Evolutionary conservation across 2,888 invertebrate genomes (phyloP), one percentile per base, ranked within the genome.

Genomic region (Carpatolechia fugitivella): DNA sequence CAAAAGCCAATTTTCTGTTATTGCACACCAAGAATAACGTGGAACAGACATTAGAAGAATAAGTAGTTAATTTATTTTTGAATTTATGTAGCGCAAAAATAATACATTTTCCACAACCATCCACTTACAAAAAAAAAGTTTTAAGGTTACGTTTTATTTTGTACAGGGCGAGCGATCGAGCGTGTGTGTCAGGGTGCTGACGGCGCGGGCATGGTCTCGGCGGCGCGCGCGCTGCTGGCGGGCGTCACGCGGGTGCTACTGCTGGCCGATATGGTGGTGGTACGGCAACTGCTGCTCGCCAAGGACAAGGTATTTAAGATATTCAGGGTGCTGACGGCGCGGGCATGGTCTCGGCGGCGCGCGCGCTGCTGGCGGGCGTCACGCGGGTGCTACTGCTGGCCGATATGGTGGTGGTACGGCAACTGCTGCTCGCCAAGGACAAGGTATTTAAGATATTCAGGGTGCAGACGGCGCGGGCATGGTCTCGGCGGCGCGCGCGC

Each of bases 301-400:
- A 99, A 99, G 90, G 98, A 99, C 82, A 98, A 98, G 93, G 97
- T 97, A 81, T 8, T n/a, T n/a, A n/a, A n/a, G n/a, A n/a, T n/a
- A n/a, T n/a, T n/a, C n/a, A n/a, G n/a, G n/a, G n/a, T n/a, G 16
- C 92, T 41, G 94, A 93, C 65, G 93, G 93, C 58, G 92, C 94
- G 48, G 93, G 94, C 72, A 94, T 99, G 91, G 96, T 98, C 60
- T 92, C 97, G 66, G 98, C 99, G 51, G n/a, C n/a, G n/a, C n/a
- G n/a, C 24, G 3, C 6, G 24, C 24, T 24, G 6, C 24, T 99
- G 52, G 96, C 97, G 46, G 97, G 98, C 56, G 98, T 99, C 65
- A 99, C 99, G 52, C 92, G 98, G 74, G 99, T 99, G 55, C 93
- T 99, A 54, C 92, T 99, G 57, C 91, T 99, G 66, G 99, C 99